Base-by-base conservation (phyloP, 2,113 vertebrate genomes). In the Megaleporinus macrocephalus region DNA sequence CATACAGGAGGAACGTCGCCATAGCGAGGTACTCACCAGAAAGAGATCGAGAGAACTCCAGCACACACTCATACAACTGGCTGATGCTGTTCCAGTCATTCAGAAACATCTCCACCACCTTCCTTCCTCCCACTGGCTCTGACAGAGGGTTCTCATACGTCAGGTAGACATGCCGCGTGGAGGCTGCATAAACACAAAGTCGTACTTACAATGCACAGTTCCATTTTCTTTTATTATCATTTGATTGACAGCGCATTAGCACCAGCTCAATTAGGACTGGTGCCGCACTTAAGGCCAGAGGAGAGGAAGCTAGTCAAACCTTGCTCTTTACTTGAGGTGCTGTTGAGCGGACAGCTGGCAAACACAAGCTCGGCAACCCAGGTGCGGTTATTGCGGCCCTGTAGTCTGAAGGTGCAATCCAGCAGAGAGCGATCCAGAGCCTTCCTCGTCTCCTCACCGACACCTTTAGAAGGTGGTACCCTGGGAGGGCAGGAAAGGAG, bases 41-140 rank as follows among this genome's bases (percentile, higher is more conserved):
- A 84, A 98, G 91, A 76, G 96, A 93, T 16, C 95, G 94, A 78
- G 97, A 96, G 90, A 98, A 99, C 88, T 97, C 96, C 90, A 98
- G 91, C 83, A 99, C 96, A 92, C 98, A 99, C 74, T 99, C 96
- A 80, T 99, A 99, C 69, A 99, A 95, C 83, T 96, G 95, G 85
- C 97, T 97, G 36, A 99, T 97, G 78, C 96, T 96, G 76, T 92
- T 98, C 98, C 97, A 99, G 90, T 99, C 98, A 49, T 97, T 99
- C 0, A 99, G 96, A 85, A 99, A 99, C 96, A 98, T 98, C 92
- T 99, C 97, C 20, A 99, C 97, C 61, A 99, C 97, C 91, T 99
- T 99, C 75, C 96, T 94, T 49, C 98, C 97, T 33, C 97, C 98
- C 87, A 99, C 98, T 0, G 98, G 97, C 90, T 99, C 97, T 13